Conservation (phyloP, 2,113 vertebrate species). For the Anguilla japonica region DNA sequence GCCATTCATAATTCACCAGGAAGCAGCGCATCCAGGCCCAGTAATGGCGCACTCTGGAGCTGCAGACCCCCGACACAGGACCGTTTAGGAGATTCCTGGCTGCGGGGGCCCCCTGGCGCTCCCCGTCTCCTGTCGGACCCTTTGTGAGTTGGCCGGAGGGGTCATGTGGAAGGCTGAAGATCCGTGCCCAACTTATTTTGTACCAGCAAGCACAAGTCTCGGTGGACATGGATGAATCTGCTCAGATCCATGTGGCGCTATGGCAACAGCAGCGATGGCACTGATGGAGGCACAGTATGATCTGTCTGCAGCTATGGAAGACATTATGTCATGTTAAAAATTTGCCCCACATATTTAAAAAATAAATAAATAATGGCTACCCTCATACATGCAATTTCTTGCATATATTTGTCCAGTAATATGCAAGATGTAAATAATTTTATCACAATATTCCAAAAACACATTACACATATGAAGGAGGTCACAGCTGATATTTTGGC, state of each 20-base stretch:
- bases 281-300: not conserved
- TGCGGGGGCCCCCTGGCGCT: conserved; percentile 27
- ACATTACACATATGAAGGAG: not conserved
- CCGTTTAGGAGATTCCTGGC: conserved; percentile 39
- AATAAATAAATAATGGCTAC: not conserved
- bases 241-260: not conserved
- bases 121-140: conserved; percentile 32
- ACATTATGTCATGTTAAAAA: not conserved
- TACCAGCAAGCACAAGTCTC: not conserved
- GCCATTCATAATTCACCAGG: conserved; percentile 73
- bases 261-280: not conserved
- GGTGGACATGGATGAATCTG: not conserved
- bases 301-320: not conserved
- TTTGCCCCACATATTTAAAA: not conserved
- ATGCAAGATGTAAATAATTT: not conserved
- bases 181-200: not conserved
- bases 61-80: conserved; percentile 39
- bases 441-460: not conserved
- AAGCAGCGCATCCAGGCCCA: conserved; percentile 56
- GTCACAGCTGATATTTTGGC: not conserved
- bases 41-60: conserved; percentile 46
- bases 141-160: not conserved
- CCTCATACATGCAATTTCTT: not conserved
- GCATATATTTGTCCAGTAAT: not conserved
- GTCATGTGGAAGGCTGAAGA: not conserved